phyloP scores from a whole-genome alignment of 2,888 invertebrate genomes.

The Anorthoa munda region DNA sequence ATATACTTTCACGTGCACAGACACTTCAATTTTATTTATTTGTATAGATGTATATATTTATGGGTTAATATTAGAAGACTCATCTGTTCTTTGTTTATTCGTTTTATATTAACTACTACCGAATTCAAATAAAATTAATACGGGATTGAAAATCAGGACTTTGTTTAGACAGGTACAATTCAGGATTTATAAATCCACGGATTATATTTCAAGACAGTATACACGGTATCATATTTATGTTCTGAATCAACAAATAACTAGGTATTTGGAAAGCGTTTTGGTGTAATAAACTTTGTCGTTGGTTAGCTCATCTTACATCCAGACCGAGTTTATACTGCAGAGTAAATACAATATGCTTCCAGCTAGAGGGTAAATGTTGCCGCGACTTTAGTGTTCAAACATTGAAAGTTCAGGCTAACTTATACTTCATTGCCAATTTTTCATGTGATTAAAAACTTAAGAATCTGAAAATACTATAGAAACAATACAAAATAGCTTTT shows the following conservation, averaged over 20 bases:
- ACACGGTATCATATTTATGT: not conserved
- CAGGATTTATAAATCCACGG: not conserved
- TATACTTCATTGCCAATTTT: not conserved
- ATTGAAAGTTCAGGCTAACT: not conserved
- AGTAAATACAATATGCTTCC: not conserved
- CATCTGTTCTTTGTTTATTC: no score
- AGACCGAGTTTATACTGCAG: not conserved
- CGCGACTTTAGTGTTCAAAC: not conserved
- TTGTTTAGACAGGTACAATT: no score
- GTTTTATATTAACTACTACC: no score
- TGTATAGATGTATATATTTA: no score
- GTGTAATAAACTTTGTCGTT: not conserved
- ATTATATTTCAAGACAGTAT: not conserved
- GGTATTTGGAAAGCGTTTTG: conserved; percentile 1
- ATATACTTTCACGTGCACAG: no score
- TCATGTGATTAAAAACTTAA: no score
- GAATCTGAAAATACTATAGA: no score
- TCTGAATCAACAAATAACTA: not conserved
- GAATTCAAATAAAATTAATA: not conserved
- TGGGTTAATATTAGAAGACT: no score
- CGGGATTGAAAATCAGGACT: not conserved
- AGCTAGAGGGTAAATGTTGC: not conserved
- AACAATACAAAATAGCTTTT: no score
- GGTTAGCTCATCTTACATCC: not conserved
- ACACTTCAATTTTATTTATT: no score